A percentile compares a stretch with the other conserved stretches of the same genome.
phyloP scores from a whole-genome alignment of 2,113 vertebrate species.

The Hydropotes inermis region DNA sequence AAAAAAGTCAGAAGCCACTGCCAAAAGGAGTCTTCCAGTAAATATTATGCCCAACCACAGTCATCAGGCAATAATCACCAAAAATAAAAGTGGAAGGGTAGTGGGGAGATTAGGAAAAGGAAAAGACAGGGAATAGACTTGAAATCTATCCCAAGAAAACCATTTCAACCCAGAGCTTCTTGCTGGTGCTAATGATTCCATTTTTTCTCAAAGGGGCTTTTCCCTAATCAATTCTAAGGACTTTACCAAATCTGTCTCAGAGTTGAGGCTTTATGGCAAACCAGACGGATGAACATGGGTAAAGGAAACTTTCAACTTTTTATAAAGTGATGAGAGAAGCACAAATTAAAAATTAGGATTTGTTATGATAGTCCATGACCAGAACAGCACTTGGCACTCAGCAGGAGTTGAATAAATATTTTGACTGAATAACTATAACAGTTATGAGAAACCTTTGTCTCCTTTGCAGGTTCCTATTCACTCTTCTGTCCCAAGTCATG shows the following conservation, averaged over 20 bases:
- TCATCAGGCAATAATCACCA: background rate
- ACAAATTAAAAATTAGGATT: background rate
- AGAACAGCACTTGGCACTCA: background rate
- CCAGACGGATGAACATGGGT: background rate
- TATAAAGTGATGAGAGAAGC: background rate
- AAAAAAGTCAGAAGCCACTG: background rate
- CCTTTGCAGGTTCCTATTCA: slow-evolving; percentile 10
- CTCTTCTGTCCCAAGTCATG: background rate
- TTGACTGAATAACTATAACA: background rate
- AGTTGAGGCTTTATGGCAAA: background rate
- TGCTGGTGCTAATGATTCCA: background rate
- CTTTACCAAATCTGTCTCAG: background rate
- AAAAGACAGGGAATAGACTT: background rate
- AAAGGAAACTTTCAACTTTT: slow-evolving; percentile 31
- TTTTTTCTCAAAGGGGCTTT: background rate
- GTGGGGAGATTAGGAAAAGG: background rate
- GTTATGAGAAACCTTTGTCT: background rate
- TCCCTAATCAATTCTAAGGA: slow-evolving; percentile 10
- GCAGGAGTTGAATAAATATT: background rate
- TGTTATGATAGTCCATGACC: background rate
- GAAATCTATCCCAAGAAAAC: background rate
- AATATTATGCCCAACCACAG: background rate
- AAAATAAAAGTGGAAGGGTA: background rate
- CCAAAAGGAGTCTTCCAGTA: slow-evolving; percentile 21
- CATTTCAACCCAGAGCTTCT: background rate